These are phyloP conservation scores for Panulirus ornatus DNA, from an alignment of 1,140 invertebrate species.

Conservation along the genomic window DNA sequence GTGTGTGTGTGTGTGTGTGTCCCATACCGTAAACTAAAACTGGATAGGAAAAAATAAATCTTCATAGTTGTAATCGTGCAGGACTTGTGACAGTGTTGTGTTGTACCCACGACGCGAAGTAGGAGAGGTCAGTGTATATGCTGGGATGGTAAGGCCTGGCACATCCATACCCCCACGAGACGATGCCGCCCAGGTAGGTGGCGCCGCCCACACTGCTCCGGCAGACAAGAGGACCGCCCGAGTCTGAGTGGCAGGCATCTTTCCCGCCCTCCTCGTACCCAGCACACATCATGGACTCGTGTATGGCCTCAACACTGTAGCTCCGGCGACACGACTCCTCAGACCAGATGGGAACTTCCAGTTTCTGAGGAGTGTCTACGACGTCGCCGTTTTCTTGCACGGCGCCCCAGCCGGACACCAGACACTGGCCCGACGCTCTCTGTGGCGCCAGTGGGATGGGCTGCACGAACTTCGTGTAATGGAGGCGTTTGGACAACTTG, in stretches of 20 bases:
- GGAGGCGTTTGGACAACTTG: neutral
- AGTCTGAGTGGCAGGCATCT: slow-evolving; percentile 77
- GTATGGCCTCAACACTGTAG: slow-evolving; percentile 18
- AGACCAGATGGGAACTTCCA: slow-evolving; percentile 37
- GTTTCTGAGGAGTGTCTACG: neutral
- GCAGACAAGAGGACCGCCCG: neutral
- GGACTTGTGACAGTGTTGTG: neutral
- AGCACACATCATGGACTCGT: slow-evolving; percentile 78
- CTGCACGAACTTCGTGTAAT: neutral
- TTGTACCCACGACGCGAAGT: neutral
- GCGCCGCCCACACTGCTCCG: neutral
- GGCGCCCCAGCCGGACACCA: slow-evolving; percentile 13
- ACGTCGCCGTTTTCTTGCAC: neutral
- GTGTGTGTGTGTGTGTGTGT: slow-evolving; percentile 28
- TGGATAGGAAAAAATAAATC: neutral
- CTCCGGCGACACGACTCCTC: neutral
- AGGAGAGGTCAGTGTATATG: neutral
- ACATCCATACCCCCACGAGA: slow-evolving; percentile 14
- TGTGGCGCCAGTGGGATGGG: neutral
- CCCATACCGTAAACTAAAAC: neutral
- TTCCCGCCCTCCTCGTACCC: slow-evolving; percentile 77
- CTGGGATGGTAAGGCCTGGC: neutral
- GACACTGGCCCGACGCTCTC: neutral
- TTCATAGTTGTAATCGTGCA: neutral
- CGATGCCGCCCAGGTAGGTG: neutral